Evolutionary conservation across 2,888 invertebrate species (phyloP).

Genomic region (Mythimna loreyi): DNA sequence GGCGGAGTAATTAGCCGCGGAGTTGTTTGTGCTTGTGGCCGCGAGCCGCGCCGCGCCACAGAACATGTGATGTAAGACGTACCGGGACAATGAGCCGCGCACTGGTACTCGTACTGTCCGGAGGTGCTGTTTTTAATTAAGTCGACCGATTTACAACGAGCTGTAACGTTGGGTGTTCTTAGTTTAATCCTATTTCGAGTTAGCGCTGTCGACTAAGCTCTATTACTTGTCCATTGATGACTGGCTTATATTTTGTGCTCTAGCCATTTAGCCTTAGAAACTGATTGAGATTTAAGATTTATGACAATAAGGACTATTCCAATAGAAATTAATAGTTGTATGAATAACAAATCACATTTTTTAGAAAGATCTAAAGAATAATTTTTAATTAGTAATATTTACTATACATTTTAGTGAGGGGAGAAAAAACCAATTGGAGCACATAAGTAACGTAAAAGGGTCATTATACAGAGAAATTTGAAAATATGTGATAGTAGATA

Average conservation of each 20-base stretch:
- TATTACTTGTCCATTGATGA: constrained; percentile 13
- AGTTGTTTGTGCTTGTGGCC: constrained; percentile 80
- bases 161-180: constrained; percentile 21
- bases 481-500: background rate
- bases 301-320: too few relatives aligned
- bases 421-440: too few relatives aligned
- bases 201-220: constrained; percentile 14
- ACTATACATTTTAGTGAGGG: too few relatives aligned
- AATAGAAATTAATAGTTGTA: too few relatives aligned
- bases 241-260: background rate
- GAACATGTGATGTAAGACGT: constrained; percentile 66
- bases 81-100: constrained; percentile 57
- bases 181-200: constrained; percentile 36
- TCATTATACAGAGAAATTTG: too few relatives aligned
- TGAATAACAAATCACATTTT: too few relatives aligned
- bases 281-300: too few relatives aligned
- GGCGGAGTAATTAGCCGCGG: constrained; percentile 84
- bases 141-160: constrained; percentile 44
- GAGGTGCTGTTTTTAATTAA: constrained; percentile 62
- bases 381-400: too few relatives aligned
- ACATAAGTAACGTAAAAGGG: too few relatives aligned
- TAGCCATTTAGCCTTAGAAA: too few relatives aligned
- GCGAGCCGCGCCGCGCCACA: constrained; percentile 70
- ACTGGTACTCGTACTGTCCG: constrained; percentile 31
- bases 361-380: too few relatives aligned